Percentiles rank a stretch among this genome's conserved stretches.
These are phyloP conservation scores for Akabosia matsudoensis DNA, from an alignment of 1,140 invertebrate genomes.

Conservation along the genomic window DNA sequence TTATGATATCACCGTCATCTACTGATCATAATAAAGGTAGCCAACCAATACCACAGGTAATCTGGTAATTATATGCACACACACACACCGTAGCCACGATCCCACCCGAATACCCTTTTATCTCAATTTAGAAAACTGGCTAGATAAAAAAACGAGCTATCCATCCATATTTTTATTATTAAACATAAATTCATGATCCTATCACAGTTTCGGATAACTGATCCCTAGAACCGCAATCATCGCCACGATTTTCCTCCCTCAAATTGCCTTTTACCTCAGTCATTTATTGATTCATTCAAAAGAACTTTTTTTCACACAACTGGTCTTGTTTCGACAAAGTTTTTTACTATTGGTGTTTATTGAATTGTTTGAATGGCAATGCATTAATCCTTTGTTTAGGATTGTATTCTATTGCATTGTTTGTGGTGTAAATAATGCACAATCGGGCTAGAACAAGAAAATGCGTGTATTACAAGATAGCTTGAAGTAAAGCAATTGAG, in stretches of 20 bases:
- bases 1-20: neutral
- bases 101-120: no score
- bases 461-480: no score
- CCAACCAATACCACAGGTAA: neutral
- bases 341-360: neutral
- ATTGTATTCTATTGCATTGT: no score
- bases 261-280: neutral
- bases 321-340: neutral
- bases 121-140: no score
- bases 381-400: no score
- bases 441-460: no score
- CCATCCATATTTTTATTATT: neutral
- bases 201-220: neutral
- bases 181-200: neutral
- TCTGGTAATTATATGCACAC: no score
- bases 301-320: neutral
- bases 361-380: no score
- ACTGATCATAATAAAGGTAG: neutral
- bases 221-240: neutral
- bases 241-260: neutral
- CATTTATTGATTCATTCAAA: constrained; percentile 1
- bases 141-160: neutral
- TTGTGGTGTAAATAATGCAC: no score
- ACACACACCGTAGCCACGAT: no score
- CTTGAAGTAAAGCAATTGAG: no score